A percentile compares a stretch with the other conserved stretches of the same genome.
phyloP scores from a whole-genome alignment of 2,113 vertebrate genomes.

The Pseudolaguvia tuberculata region DNA sequence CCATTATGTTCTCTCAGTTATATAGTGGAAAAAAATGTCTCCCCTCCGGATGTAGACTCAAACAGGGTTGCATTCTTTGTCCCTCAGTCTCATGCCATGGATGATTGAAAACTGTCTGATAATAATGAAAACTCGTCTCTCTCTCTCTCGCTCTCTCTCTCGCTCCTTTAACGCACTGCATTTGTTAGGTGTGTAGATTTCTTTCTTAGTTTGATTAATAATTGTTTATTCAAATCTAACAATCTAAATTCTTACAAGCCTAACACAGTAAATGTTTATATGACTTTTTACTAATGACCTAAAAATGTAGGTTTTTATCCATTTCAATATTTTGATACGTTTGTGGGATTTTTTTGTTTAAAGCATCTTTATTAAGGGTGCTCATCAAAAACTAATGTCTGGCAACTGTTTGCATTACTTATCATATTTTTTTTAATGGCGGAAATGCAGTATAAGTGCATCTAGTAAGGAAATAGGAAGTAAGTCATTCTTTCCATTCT shows the following conservation, averaged over 20 bases:
- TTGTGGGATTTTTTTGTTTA: neutral
- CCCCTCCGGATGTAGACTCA: neutral
- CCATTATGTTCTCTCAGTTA: neutral
- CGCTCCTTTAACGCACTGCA: too few relatives aligned
- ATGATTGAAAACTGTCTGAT: too few relatives aligned
- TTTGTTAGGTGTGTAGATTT: too few relatives aligned
- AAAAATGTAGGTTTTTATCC: too few relatives aligned
- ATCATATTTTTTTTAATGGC: conserved; percentile 38
- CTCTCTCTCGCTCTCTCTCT: neutral
- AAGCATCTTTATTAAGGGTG: neutral
- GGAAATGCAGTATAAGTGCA: conserved; percentile 47
- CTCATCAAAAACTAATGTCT: conserved; percentile 40
- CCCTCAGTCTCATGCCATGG: too few relatives aligned
- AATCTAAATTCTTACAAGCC: too few relatives aligned
- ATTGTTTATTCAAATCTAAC: too few relatives aligned
- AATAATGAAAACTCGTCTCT: too few relatives aligned
- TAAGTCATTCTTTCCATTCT: conserved; percentile 68
- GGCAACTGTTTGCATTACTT: conserved; percentile 36
- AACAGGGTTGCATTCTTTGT: neutral
- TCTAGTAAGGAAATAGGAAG: conserved; percentile 62
- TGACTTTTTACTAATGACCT: too few relatives aligned
- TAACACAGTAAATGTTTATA: too few relatives aligned
- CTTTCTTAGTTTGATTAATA: too few relatives aligned
- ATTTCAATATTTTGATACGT: too few relatives aligned
- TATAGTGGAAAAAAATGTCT: neutral